A percentile compares a stretch with the other conserved stretches of the same genome.
These are phyloP conservation scores for Caenorhabditis imperialis DNA, from an alignment of 2,888 invertebrate species.

Conservation along the genomic window DNA sequence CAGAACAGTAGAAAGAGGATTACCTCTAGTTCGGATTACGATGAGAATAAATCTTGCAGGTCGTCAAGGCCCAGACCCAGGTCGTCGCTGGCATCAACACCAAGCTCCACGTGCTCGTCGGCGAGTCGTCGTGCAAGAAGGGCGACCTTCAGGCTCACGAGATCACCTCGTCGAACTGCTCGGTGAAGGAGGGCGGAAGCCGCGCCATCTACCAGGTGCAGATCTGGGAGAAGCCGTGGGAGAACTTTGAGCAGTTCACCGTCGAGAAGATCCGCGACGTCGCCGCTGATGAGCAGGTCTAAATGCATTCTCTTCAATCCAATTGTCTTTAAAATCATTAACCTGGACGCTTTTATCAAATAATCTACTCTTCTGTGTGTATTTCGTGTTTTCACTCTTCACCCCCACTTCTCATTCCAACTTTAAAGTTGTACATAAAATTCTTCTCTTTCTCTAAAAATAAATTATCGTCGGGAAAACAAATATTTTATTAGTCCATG, in stretches of 20 bases:
- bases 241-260: conserved; percentile 68
- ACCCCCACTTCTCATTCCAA: too few relatives aligned
- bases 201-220: conserved; percentile 64
- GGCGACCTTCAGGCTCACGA: conserved; percentile 58
- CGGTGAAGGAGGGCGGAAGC: conserved; percentile 57
- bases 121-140: conserved; percentile 64
- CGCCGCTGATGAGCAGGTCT: conserved; percentile 60
- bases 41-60: conserved; percentile 44
- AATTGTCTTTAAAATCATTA: conserved; percentile 1
- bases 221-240: conserved; percentile 72
- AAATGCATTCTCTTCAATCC: conserved; percentile 13
- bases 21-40: conserved; percentile 1
- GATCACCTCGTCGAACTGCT: conserved; percentile 57
- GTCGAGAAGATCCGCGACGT: conserved; percentile 66
- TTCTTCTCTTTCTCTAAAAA: too few relatives aligned
- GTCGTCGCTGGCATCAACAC: conserved; percentile 67
- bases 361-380: too few relatives aligned
- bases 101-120: conserved; percentile 63
- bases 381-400: too few relatives aligned
- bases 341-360: too few relatives aligned
- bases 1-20: conserved; percentile 23
- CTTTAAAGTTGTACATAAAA: too few relatives aligned
- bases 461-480: too few relatives aligned
- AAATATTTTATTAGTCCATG: too few relatives aligned
- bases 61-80: conserved; percentile 64